Percentiles rank a stretch among this genome's conserved stretches.
Evolutionary conservation across 2,113 vertebrate genomes (phyloP).

Genomic region (Polyodon spathula): DNA sequence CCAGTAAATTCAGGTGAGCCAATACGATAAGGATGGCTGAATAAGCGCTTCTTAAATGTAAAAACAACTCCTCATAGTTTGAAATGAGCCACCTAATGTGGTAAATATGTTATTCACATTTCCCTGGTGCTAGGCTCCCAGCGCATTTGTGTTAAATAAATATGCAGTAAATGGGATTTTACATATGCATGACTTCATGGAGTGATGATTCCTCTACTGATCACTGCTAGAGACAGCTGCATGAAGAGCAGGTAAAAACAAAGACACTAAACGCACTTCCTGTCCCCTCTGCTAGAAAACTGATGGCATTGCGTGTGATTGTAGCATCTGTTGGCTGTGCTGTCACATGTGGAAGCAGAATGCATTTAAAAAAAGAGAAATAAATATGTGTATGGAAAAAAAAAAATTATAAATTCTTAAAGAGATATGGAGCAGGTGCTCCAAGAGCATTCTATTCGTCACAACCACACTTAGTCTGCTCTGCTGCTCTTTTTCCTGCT

Average conservation of each 20-base stretch:
- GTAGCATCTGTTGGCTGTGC: slow-evolving; percentile 52
- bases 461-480: background rate
- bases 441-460: slow-evolving; percentile 24
- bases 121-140: slow-evolving; percentile 7
- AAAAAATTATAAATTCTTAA: slow-evolving; percentile 46
- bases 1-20: no score
- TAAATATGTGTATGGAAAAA: background rate
- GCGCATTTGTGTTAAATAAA: slow-evolving; percentile 49
- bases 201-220: slow-evolving; percentile 57
- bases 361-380: slow-evolving; percentile 22
- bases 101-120: background rate
- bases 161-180: slow-evolving; percentile 51
- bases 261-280: slow-evolving; percentile 42
- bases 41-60: background rate
- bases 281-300: slow-evolving; percentile 38
- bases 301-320: slow-evolving; percentile 31
- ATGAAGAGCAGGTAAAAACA: slow-evolving; percentile 40
- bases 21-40: no score
- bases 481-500: background rate
- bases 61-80: no score
- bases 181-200: slow-evolving; percentile 59
- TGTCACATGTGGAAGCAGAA: slow-evolving; percentile 22
- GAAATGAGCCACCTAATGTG: background rate
- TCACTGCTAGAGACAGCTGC: slow-evolving; percentile 61
- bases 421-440: slow-evolving; percentile 54